These are phyloP conservation scores for Ischnura elegans DNA, from an alignment of 2,888 invertebrate genomes.

Conservation along the genomic window DNA sequence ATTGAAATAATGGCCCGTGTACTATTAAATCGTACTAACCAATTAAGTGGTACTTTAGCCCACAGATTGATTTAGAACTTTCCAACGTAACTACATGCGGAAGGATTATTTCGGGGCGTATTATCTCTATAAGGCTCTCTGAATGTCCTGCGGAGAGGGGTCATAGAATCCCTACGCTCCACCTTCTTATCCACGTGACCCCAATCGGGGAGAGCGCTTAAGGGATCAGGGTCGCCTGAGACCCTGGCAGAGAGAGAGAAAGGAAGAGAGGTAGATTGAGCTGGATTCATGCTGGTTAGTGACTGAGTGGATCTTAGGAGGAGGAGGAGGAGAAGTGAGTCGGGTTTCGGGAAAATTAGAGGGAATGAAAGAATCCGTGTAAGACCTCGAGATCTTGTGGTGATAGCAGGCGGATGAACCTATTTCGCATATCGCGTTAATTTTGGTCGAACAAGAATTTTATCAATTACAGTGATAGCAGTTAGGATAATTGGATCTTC, in stretches of 20 bases:
- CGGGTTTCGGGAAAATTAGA: not conserved
- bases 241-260: not conserved
- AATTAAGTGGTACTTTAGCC: too few relatives aligned
- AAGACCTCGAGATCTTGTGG: not conserved
- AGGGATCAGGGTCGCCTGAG: slow-evolving; percentile 9
- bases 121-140: not conserved
- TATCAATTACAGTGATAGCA: not conserved
- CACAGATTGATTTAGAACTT: not conserved
- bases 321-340: not conserved
- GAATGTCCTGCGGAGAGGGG: not conserved
- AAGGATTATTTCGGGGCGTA: not conserved
- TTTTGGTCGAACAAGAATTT: not conserved
- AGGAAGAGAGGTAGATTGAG: not conserved
- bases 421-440: not conserved
- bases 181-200: not conserved
- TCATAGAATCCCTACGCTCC: not conserved
- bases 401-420: not conserved
- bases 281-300: not conserved
- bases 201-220: slow-evolving; percentile 5
- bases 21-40: too few relatives aligned
- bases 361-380: not conserved
- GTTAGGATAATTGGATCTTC: too few relatives aligned
- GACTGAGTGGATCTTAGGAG: not conserved
- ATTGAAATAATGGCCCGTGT: too few relatives aligned
- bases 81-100: not conserved